phyloP scores from a whole-genome alignment of 2,888 invertebrate genomes.

The Cryptus armator region DNA sequence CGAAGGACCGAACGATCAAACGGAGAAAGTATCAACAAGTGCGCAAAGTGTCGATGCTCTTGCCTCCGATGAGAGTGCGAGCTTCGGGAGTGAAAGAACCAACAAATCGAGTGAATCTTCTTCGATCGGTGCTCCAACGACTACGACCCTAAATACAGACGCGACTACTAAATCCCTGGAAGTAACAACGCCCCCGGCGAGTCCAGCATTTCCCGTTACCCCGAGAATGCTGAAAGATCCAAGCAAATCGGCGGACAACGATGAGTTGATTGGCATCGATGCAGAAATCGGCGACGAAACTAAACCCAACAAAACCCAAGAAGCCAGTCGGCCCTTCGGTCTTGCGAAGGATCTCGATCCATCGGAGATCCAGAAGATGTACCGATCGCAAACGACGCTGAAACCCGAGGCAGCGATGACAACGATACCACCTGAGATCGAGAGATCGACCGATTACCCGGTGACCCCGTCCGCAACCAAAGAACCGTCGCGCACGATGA shows the following conservation, averaged over 20 bases:
- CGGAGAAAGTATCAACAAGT: background rate
- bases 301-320: constrained; percentile 61
- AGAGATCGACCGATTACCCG: constrained; percentile 48
- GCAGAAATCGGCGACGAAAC: constrained; percentile 51
- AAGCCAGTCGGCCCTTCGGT: constrained; percentile 71
- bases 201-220: constrained; percentile 77
- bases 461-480: constrained; percentile 33
- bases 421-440: constrained; percentile 58
- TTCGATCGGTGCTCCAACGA: constrained; percentile 41
- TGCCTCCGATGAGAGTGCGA: constrained; percentile 6
- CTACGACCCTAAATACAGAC: constrained; percentile 59
- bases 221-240: constrained; percentile 71
- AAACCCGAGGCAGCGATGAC: constrained; percentile 65
- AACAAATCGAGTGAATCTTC: constrained; percentile 12
- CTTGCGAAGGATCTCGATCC: constrained; percentile 78
- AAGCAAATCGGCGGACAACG: constrained; percentile 30
- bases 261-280: constrained; percentile 34
- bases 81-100: constrained; percentile 19
- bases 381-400: constrained; percentile 74
- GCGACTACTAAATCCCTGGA: constrained; percentile 66
- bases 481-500: constrained; percentile 43
- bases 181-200: constrained; percentile 54
- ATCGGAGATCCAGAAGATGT: constrained; percentile 82
- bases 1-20: background rate
- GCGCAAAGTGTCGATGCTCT: constrained; percentile 18